Percentiles rank a stretch among this genome's conserved stretches.
Conservation (phyloP, 2,888 invertebrate genomes). For the Limnephilus rhombicus region DNA sequence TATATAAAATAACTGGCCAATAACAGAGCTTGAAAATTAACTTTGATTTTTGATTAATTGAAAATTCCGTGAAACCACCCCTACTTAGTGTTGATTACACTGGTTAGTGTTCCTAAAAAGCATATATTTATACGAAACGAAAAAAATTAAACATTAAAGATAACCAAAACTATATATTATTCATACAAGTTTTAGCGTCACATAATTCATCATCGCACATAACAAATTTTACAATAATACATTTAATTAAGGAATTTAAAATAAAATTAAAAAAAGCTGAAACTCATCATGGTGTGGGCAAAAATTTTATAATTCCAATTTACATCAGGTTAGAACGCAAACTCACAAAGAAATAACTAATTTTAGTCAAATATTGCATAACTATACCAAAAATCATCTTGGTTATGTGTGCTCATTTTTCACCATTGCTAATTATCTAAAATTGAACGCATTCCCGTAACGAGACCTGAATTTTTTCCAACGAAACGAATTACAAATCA, state of each 20-base stretch:
- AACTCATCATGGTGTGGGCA: background rate
- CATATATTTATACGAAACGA: too few species aligned
- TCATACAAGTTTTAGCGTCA: too few species aligned
- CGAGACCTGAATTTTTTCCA: background rate
- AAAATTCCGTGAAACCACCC: too few species aligned
- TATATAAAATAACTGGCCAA: too few species aligned
- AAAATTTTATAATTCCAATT: background rate
- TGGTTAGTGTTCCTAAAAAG: too few species aligned
- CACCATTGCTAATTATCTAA: background rate
- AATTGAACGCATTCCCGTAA: background rate
- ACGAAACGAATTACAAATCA: background rate
- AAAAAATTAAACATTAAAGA: too few species aligned
- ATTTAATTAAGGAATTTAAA: background rate
- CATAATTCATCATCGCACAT: background rate
- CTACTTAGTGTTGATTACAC: too few species aligned
- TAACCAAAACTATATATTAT: too few species aligned
- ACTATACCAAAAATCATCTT: background rate
- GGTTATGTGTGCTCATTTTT: background rate
- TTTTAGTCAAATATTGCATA: background rate
- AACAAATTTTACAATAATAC: background rate
- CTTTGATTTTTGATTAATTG: too few species aligned
- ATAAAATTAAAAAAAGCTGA: background rate
- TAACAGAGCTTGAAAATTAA: too few species aligned
- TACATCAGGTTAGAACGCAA: background rate
- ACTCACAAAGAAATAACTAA: background rate